phyloP scores from a whole-genome alignment of 2,888 invertebrate species.

The Apodemia mormo region DNA sequence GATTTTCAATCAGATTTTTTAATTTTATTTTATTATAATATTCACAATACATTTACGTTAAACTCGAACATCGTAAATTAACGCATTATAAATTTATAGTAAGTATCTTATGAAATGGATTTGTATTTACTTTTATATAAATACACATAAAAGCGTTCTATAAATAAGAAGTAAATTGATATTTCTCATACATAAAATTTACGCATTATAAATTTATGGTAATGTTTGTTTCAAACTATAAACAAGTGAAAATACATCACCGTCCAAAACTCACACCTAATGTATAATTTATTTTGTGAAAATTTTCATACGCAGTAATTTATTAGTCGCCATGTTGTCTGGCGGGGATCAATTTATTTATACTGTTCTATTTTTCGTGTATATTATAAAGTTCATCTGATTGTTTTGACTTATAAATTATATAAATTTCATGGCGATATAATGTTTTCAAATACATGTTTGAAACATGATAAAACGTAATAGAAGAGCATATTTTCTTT shows the following conservation, averaged over 20 bases:
- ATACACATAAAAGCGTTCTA: background rate
- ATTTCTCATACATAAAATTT: slow-evolving; percentile 9
- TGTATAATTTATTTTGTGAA: slow-evolving; percentile 24
- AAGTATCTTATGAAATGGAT: background rate
- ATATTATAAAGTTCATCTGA: background rate
- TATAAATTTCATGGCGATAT: background rate
- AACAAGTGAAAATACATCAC: slow-evolving; percentile 17
- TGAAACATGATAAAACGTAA: too few relatives aligned
- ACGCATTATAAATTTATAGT: too few relatives aligned
- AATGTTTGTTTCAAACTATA: slow-evolving; percentile 21
- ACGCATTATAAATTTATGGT: slow-evolving; percentile 21
- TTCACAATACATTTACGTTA: too few relatives aligned
- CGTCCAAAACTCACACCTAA: slow-evolving; percentile 19
- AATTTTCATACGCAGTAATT: slow-evolving; percentile 22
- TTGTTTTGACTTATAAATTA: background rate
- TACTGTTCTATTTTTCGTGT: slow-evolving; percentile 7
- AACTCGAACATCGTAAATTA: too few relatives aligned
- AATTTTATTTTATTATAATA: too few relatives aligned
- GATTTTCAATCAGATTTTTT: too few relatives aligned
- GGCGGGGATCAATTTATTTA: slow-evolving; percentile 24
- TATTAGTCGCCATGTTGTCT: slow-evolving; percentile 24
- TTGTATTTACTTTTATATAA: background rate
- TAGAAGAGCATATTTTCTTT: too few relatives aligned
- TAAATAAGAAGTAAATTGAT: slow-evolving; percentile 4
- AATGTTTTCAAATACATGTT: too few relatives aligned